phyloP scores from a whole-genome alignment of 2,113 vertebrate genomes.

The Leuciscus idus region DNA sequence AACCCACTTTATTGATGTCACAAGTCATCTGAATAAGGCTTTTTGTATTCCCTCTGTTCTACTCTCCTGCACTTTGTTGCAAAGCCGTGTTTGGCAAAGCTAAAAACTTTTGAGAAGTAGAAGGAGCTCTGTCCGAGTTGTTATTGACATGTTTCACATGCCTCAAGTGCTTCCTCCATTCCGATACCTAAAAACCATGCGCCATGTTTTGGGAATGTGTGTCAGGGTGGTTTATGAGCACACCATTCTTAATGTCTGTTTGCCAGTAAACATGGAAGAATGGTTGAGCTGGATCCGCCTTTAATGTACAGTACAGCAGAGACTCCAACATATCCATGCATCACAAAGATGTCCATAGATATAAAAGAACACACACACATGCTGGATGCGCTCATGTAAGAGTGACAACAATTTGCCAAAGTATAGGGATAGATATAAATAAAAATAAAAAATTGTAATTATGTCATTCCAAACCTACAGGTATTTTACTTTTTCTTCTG shows the following conservation, averaged over 20 bases:
- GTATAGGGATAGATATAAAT: not conserved
- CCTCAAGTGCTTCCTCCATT: conserved; percentile 62
- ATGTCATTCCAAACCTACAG: not conserved
- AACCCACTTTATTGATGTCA: conserved; percentile 46
- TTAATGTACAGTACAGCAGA: not conserved
- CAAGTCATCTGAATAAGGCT: conserved; percentile 34
- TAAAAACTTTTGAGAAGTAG: conserved; percentile 25
- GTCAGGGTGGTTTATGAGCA: not conserved
- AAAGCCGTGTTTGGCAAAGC: conserved; percentile 7
- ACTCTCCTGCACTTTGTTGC: conserved; percentile 1
- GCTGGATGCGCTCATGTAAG: not conserved
- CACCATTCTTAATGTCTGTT: conserved; percentile 1
- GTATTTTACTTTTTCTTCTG: not conserved
- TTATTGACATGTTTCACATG: conserved; percentile 50
- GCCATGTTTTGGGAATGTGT: not conserved
- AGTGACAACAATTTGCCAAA: not conserved
- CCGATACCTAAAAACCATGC: conserved; percentile 1
- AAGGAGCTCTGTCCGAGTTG: conserved; percentile 51
- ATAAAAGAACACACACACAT: not conserved
- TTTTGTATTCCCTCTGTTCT: conserved; percentile 33
- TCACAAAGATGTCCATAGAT: not conserved
- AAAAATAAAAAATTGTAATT: no score
- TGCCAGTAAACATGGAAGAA: not conserved
- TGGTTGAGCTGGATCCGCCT: not conserved
- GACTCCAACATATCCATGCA: not conserved